These are phyloP conservation scores for Hypsopygia costalis DNA, from an alignment of 2,888 invertebrate genomes.

Conservation along the genomic window DNA sequence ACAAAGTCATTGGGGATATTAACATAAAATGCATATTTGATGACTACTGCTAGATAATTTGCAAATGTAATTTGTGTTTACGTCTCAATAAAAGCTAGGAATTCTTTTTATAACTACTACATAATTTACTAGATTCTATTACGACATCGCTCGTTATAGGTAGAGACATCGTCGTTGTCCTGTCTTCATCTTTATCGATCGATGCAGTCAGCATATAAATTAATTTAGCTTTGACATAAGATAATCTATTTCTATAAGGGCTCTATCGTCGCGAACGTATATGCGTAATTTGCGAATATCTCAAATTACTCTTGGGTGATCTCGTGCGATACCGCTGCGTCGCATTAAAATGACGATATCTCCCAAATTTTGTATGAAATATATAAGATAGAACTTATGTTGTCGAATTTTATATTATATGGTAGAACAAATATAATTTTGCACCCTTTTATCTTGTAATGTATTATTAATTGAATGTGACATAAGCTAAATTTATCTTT, in stretches of 20 bases:
- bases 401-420: too few species aligned
- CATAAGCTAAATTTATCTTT: slow-evolving; percentile 21
- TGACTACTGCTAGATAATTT: background rate
- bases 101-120: background rate
- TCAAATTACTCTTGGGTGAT: too few species aligned
- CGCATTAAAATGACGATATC: too few species aligned
- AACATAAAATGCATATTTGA: slow-evolving; percentile 1
- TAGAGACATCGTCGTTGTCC: background rate
- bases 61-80: background rate
- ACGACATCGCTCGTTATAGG: background rate
- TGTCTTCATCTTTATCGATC: background rate
- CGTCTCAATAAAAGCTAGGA: background rate
- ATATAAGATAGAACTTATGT: too few species aligned
- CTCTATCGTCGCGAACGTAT: too few species aligned
- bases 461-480: too few species aligned
- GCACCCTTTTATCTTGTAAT: too few species aligned
- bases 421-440: too few species aligned
- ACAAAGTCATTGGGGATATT: slow-evolving; percentile 10
- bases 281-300: too few species aligned
- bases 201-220: background rate
- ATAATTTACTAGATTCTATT: background rate
- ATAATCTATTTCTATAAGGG: slow-evolving; percentile 3
- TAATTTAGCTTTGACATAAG: slow-evolving; percentile 1
- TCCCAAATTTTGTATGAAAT: too few species aligned
- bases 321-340: too few species aligned